Evolutionary conservation across 2,797 vertebrate species (phyloP).

Genomic region (Ptychobarbus kaznakovi): DNA sequence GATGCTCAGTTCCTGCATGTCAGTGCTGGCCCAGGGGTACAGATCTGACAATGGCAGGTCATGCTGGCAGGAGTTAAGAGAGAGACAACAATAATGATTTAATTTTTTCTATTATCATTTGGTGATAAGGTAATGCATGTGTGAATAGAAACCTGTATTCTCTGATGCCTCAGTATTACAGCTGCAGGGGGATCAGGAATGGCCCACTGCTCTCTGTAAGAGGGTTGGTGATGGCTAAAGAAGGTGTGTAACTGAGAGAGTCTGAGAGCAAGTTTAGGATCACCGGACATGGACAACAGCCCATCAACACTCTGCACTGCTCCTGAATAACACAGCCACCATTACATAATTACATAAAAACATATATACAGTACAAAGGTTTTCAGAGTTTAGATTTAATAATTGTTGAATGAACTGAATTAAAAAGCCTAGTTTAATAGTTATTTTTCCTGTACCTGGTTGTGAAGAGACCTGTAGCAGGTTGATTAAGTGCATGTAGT

Average conservation of each 20-base stretch:
- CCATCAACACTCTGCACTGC: conserved; percentile 59
- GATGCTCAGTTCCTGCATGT: conserved; percentile 80
- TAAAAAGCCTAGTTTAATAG: not conserved
- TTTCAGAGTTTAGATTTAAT: not conserved
- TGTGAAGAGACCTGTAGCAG: conserved; percentile 72
- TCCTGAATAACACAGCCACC: conserved; percentile 40
- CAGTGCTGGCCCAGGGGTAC: conserved; percentile 51
- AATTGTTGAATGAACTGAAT: not conserved
- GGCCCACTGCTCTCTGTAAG: conserved; percentile 76
- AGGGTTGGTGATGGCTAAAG: conserved; percentile 72
- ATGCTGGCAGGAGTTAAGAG: conserved; percentile 13
- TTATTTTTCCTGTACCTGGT: conserved; percentile 63
- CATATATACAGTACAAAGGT: not conserved
- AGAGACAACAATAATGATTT: not conserved
- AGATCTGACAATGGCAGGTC: conserved; percentile 33
- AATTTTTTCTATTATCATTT: not conserved
- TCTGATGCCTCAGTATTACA: conserved; percentile 63
- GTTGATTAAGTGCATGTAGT: conserved; percentile 78
- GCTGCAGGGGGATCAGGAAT: conserved; percentile 74
- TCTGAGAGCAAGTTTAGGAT: conserved; percentile 74
- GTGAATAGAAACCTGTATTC: conserved; percentile 51
- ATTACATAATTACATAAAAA: conserved; percentile 14
- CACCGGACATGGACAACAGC: conserved; percentile 71
- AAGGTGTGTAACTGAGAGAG: conserved; percentile 81
- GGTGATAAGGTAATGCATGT: not conserved